Base-by-base conservation (phyloP, 2,888 invertebrate genomes). In the Andrena minutula region DNA sequence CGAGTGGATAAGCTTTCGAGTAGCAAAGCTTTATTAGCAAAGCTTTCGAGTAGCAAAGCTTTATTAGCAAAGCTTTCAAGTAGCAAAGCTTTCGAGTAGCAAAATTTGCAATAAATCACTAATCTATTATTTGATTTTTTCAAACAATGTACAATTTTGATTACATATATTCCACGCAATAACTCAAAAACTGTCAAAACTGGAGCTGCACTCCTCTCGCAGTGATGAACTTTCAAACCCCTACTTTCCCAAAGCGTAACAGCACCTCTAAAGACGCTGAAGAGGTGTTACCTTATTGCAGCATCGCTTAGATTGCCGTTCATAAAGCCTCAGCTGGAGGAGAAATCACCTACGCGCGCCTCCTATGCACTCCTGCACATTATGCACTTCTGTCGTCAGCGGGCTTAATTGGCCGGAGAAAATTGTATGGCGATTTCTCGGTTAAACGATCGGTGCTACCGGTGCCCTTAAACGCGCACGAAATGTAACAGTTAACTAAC, bases 381-480 rank as follows among this genome's bases (percentile, higher is more conserved):
- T 79, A 83, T 75, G 76, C 72, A 26, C 61, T 23, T 76, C 75
- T 78, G 61, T 86, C 79, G 79, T 90, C 86, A 86, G 73, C 30
- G 83, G 66, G 84, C 77, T 90, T 88, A 91, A 91, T 89, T 87
- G 90, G 87, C 84, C 90, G 86, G 71, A 77, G 79, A 86, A 75
- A 88, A 91, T 90, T 83, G 84, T 73, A 74, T 41, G 58, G 71
- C 74, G 82, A 89, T 88, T 88, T 86, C 78, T 80, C 83, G 78
- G 84, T 86, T 86, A 86, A 84, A 84, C 79, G 84, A 75, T 63
- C 79, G 82, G 75, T 77, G 78, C 73, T 75, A 56, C 61, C 73
- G 63, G 72, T 61, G 60, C 53, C 53, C 51, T 80, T 60, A 60
- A 60, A 64, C 12, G 32, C 10, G 12, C 41, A 23, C 53, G 56